phyloP scores from a whole-genome alignment of 2,113 vertebrate genomes.

The Festucalex cinctus region DNA sequence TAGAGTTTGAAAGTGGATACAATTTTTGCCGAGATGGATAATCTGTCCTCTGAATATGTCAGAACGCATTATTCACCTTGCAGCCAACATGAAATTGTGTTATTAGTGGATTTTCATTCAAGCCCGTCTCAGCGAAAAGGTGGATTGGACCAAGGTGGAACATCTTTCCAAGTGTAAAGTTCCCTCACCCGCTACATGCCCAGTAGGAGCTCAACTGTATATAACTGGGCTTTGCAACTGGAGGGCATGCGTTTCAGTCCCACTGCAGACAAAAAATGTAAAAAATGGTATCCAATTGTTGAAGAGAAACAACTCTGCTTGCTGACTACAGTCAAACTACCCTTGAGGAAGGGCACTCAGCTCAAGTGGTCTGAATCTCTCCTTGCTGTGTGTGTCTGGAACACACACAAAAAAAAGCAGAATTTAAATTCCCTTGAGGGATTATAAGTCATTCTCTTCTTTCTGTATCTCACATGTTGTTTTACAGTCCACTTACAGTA shows the following conservation, averaged over 20 bases:
- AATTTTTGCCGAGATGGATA: background rate
- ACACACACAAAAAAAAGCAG: background rate
- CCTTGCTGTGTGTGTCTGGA: background rate
- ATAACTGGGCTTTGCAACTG: no score
- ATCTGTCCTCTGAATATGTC: background rate
- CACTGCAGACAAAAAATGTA: background rate
- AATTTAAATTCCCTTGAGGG: background rate
- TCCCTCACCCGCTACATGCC: background rate
- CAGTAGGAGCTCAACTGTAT: background rate
- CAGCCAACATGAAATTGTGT: background rate
- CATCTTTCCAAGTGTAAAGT: background rate
- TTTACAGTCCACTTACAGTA: background rate
- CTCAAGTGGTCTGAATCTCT: background rate
- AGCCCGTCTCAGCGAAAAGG: background rate
- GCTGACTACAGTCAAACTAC: no score
- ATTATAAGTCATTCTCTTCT: background rate
- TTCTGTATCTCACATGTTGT: background rate
- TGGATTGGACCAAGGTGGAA: background rate
- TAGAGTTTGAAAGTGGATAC: background rate
- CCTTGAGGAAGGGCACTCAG: no score
- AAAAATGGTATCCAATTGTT: background rate
- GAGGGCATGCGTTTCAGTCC: background rate
- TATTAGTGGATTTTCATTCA: background rate
- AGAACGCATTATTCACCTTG: slow-evolving; percentile 1
- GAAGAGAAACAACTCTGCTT: background rate